phyloP scores from a whole-genome alignment of 1,140 invertebrate species.

The Melanaphis sacchari region DNA sequence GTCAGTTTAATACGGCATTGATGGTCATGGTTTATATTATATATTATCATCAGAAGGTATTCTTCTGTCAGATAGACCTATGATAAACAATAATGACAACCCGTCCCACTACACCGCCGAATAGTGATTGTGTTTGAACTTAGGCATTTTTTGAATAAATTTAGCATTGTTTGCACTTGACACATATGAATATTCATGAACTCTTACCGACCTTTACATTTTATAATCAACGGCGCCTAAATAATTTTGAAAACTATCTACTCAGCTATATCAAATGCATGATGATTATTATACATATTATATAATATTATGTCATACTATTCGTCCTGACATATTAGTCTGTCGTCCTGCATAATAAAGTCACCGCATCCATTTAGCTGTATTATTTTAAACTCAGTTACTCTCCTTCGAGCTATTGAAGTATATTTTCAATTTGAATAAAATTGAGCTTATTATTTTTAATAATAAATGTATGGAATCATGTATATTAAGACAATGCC shows the following conservation, averaged over 20 bases:
- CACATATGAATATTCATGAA: conserved; percentile 14
- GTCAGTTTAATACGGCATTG: neutral
- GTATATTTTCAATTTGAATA: conserved; percentile 9
- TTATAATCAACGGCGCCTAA: neutral
- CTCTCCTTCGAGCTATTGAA: neutral
- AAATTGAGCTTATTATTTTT: neutral
- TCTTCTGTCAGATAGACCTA: neutral
- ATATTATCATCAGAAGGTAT: neutral
- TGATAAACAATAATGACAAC: neutral
- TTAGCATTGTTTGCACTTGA: neutral
- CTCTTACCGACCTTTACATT: neutral
- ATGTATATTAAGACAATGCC: neutral
- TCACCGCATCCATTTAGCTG: neutral
- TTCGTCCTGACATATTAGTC: neutral
- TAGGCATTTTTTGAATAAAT: neutral
- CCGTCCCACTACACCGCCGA: no score
- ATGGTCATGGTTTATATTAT: neutral
- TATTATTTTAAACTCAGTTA: neutral
- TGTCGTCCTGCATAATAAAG: neutral
- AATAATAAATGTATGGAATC: neutral
- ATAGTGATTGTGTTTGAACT: neutral
- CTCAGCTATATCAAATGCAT: neutral
- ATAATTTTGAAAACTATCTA: neutral
- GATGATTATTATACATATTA: neutral
- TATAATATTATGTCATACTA: neutral